Evolutionary conservation across 2,888 invertebrate genomes (phyloP).

Genomic region (Drosophila cognata): DNA sequence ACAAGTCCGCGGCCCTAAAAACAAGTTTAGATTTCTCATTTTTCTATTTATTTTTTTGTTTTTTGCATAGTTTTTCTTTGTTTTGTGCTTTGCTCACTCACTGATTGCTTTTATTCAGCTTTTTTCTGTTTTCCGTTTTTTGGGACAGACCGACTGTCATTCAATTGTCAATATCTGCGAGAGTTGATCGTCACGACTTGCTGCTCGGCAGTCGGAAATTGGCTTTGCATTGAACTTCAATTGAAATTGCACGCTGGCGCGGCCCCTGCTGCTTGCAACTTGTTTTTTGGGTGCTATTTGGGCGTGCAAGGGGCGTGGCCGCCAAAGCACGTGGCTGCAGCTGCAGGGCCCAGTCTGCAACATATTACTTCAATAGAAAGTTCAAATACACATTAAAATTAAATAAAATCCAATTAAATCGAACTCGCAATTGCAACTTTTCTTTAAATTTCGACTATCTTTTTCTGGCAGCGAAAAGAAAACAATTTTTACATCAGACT

Average conservation of each 20-base stretch:
- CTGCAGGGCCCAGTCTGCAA: conserved; percentile 29
- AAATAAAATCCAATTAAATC: background rate
- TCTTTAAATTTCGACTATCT: background rate
- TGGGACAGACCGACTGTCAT: conserved; percentile 61
- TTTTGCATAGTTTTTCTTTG: conserved; percentile 19
- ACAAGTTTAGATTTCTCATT: conserved; percentile 27
- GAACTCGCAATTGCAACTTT: conserved; percentile 1
- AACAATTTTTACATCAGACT: background rate
- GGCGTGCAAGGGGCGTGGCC: conserved; percentile 35
- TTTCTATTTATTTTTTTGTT: background rate
- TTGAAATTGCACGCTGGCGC: conserved; percentile 59
- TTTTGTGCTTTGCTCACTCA: background rate
- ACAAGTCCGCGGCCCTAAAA: conserved; percentile 37
- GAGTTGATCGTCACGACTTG: conserved; percentile 70
- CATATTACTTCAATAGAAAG: conserved; percentile 45
- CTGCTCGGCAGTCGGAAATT: conserved; percentile 49
- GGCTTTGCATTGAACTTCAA: conserved; percentile 75
- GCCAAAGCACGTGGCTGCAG: conserved; percentile 46
- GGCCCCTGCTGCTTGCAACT: conserved; percentile 20
- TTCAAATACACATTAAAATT: conserved; percentile 6
- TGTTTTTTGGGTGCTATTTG: conserved; percentile 15
- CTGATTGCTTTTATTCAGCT: background rate
- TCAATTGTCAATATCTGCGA: conserved; percentile 75
- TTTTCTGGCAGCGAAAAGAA: background rate
- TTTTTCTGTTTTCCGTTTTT: conserved; percentile 5